Evolutionary conservation across 1,140 invertebrate genomes (phyloP), one percentile per base, ranked within the genome.

Genomic region (Trichonephila clavata): DNA sequence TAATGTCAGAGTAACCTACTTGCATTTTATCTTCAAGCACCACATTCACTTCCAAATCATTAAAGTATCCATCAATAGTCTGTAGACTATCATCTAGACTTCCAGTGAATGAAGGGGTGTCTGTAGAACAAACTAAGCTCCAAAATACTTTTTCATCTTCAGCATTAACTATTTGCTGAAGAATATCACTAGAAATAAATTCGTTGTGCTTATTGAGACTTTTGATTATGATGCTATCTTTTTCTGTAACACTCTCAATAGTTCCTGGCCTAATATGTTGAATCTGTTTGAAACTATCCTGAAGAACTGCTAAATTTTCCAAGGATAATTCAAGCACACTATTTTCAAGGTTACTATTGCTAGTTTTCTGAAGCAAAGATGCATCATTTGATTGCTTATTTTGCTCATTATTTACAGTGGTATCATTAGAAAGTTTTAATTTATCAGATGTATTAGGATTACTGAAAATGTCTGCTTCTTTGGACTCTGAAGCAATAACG

Each of bases 71-170:
- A 84, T 94, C 94, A 50, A 92, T 91, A 13, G 94, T 86, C 43
- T 94, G 59, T 18, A 94, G 65, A 57, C 90, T 92, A 39, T 94
- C 94, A 50, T 92, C 90, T 0, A 87, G 16, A 61, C 86, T 84
- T 14, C 71, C 86, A n/a, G 61, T 77, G 18, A 50, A 87, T 4
- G 84, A 68, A 24, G 90, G 94, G 20, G 94, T 65, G 10, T 90
- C 50, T 20, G 94, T 94, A 7, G 90, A 88, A 65, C 90, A 71
- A 43, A 94, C 80, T 80, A 92, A 90, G 71, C 43, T 92, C 94
- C 94, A 94, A 87, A 94, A 94, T 27, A 71, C 80, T 68, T 84
- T 84, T 59, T 94, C 94, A 63, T 94, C 94, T n/a, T 93, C 94
- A 13, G 93, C 50, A 81, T 83, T 88, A 13, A 92, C 63, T 39